Percentiles rank a stretch among this genome's conserved stretches.
Evolutionary conservation across 2,888 invertebrate genomes (phyloP).

Genomic region (Nemapogon koenigi): DNA sequence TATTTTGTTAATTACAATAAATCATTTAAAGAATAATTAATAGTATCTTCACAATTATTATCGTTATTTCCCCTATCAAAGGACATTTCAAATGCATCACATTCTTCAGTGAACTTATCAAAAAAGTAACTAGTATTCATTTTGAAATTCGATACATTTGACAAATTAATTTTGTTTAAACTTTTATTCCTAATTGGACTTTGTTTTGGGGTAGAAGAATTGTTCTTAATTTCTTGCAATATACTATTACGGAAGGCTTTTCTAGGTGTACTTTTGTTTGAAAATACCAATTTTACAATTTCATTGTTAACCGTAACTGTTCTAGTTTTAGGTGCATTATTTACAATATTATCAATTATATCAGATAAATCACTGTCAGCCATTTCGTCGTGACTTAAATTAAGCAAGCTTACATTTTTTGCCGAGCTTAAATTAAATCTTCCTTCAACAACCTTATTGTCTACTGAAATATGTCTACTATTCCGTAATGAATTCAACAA

Average conservation of each 20-base stretch:
- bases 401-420: constrained; percentile 26
- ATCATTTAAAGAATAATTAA: no score
- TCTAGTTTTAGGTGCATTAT: constrained; percentile 27
- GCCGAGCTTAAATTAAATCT: neutral
- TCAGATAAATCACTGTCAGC: constrained; percentile 38
- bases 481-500: constrained; percentile 23
- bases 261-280: constrained; percentile 28
- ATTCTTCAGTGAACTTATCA: constrained; percentile 44
- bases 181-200: constrained; percentile 29
- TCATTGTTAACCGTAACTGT: constrained; percentile 40
- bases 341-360: constrained; percentile 43
- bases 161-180: constrained; percentile 20
- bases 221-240: constrained; percentile 27
- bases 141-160: constrained; percentile 26
- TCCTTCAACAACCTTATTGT: constrained; percentile 21
- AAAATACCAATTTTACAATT: constrained; percentile 39
- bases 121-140: constrained; percentile 62
- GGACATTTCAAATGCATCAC: constrained; percentile 70
- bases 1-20: no score
- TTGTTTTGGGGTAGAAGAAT: constrained; percentile 45
- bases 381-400: constrained; percentile 24
- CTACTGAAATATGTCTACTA: constrained; percentile 25
- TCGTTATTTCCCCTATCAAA: constrained; percentile 44
- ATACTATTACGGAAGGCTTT: constrained; percentile 27
- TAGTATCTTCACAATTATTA: constrained; percentile 33